phyloP scores from a whole-genome alignment of 2,888 invertebrate genomes.

The Eupithecia inturbata region DNA sequence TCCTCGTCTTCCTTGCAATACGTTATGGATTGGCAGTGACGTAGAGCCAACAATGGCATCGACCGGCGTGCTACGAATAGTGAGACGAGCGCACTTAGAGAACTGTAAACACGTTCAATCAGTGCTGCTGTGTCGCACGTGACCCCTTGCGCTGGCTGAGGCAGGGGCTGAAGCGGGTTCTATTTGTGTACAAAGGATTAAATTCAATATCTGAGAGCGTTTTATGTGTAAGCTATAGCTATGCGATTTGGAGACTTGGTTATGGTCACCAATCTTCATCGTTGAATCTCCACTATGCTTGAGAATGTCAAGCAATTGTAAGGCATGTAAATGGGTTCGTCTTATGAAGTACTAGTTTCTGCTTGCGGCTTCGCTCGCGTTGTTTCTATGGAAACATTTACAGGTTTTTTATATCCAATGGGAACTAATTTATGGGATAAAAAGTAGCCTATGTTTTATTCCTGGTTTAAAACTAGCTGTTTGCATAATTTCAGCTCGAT shows the following conservation, averaged over 20 bases:
- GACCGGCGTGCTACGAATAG: neutral
- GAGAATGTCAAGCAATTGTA: neutral
- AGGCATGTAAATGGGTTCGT: too few species aligned
- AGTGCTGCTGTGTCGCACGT: neutral
- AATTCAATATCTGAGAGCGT: neutral
- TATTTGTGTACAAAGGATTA: neutral
- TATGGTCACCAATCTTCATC: neutral
- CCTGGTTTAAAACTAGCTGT: too few species aligned
- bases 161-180: neutral
- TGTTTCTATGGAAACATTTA: too few species aligned
- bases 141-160: neutral
- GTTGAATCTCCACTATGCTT: neutral
- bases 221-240: neutral
- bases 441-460: too few species aligned
- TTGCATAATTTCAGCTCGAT: too few species aligned
- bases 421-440: too few species aligned
- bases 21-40: neutral
- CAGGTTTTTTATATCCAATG: too few species aligned
- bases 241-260: neutral
- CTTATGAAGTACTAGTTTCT: too few species aligned
- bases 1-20: neutral
- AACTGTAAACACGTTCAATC: neutral
- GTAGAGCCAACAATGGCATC: neutral
- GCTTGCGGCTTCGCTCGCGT: too few species aligned
- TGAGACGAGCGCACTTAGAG: neutral